A percentile compares a stretch with the other conserved stretches of the same genome.
Conservation (phyloP, 2,888 invertebrate species). For the Sinelater perroti region DNA sequence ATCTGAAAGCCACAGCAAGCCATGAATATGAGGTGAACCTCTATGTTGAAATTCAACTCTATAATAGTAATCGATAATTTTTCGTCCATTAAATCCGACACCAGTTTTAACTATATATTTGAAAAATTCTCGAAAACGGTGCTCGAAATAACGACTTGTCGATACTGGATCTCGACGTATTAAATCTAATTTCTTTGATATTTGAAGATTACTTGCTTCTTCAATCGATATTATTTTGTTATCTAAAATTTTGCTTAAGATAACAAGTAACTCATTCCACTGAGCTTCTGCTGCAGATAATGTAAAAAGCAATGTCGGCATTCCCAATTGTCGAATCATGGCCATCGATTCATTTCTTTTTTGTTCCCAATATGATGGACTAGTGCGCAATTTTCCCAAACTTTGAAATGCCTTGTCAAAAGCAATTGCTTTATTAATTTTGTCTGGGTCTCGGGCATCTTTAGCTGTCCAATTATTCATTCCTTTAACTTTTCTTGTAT, state of each 20-base stretch:
- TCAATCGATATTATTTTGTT: not conserved
- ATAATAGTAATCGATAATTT: too few relatives aligned
- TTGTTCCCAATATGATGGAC: conserved; percentile 8
- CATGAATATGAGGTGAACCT: too few relatives aligned
- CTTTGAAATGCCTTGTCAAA: not conserved
- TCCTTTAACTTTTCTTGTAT: not conserved
- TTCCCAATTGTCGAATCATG: not conserved
- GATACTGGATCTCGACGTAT: conserved; percentile 12
- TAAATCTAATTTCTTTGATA: not conserved
- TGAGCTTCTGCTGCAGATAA: conserved; percentile 7
- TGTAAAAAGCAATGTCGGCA: conserved; percentile 1
- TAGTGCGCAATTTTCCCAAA: not conserved
- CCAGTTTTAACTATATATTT: too few relatives aligned
- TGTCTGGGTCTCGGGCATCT: not conserved
- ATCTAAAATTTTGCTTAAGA: not conserved
- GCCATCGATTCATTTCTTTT: conserved; percentile 6
- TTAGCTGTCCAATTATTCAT: not conserved
- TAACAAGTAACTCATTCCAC: conserved; percentile 4
- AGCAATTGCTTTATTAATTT: not conserved
- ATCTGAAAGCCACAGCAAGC: too few relatives aligned
- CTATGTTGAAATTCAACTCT: too few relatives aligned
- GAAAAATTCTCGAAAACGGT: conserved; percentile 1
- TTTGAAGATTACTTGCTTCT: not conserved
- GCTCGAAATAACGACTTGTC: not conserved
- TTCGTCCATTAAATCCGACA: too few relatives aligned